Evolutionary conservation across 1,140 invertebrate genomes (phyloP), one percentile per base, ranked within the genome.

Genomic region (Zaprionus nigranus): DNA sequence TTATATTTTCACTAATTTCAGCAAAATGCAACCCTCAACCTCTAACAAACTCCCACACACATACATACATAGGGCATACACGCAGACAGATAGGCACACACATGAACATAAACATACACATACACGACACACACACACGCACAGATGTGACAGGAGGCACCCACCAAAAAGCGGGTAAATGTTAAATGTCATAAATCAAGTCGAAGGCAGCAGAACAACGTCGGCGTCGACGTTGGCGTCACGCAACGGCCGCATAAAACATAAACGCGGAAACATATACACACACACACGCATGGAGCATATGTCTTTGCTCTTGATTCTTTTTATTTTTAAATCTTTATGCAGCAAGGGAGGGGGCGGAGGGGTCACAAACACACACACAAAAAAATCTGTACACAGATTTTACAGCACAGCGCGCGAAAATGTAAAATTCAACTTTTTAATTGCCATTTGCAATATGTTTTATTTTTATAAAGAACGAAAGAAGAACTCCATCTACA

Each of bases 121-220:
- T 28, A 59, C 26, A 57, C 7, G 51, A 30, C 7, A 9, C 51
- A 63, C 12, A 43, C n/a, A 62, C 46, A 38, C 53, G 57, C 26
- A 43, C 38, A 78, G 13, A n/a, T 59, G 49, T 34, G 28, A 62
- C 34, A 73, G 54, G 66, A 70, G 64, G 54, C 64, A 68, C 75
- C 71, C 75, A 78, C 75, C 59, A 58, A 75, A 74, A 59, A 74
- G 65, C 66, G 61, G 67, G 66, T 68, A 70, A 75, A 81, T 81
- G 79, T 81, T 81, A 81, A 81, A 81, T 81, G 79, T 82, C 81
- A 82, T 82, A 82, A 82, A 82, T 82, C 81, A 82, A 78, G 49
- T 53, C 72, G 68, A 71, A 36, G 60, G 6, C 67, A 53, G 46
- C 67, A 30, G 36, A 46, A 13, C 64, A 71, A 34, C 66, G 54